These are phyloP conservation scores for Ptychochromis oligacanthus DNA, from an alignment of 2,113 vertebrate genomes.

Conservation along the genomic window DNA sequence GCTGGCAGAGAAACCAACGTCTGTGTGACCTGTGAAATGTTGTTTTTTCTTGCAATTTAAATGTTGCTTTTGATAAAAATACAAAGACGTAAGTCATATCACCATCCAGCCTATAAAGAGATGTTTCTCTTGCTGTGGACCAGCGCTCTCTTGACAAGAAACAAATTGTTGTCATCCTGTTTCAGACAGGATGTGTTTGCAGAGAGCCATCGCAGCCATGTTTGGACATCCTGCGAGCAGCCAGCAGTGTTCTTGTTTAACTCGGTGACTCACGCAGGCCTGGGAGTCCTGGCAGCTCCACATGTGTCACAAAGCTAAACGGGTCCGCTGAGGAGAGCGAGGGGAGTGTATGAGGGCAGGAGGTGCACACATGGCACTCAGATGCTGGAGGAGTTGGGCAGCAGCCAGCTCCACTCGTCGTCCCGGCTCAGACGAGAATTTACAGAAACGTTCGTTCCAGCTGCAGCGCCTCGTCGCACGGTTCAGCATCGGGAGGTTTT, in stretches of 20 bases:
- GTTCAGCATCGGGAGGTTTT: neutral
- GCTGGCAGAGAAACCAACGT: neutral
- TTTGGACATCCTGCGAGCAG: constrained; percentile 48
- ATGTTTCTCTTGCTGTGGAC: neutral
- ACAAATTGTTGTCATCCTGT: constrained; percentile 32
- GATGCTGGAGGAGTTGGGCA: constrained; percentile 47
- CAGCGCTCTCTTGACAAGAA: no score
- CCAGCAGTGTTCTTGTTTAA: constrained; percentile 57
- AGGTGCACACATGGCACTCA: constrained; percentile 68
- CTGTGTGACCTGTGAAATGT: no score
- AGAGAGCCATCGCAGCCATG: constrained; percentile 17
- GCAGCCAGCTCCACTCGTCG: neutral
- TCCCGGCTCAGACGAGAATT: constrained; percentile 22
- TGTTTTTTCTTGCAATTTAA: no score
- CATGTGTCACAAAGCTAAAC: constrained; percentile 56
- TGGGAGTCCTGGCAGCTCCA: constrained; percentile 47
- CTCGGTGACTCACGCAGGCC: constrained; percentile 43
- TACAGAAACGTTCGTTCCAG: constrained; percentile 9
- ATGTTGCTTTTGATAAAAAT: neutral
- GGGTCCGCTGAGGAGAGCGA: constrained; percentile 16
- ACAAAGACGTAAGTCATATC: neutral
- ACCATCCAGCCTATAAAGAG: neutral
- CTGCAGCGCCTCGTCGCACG: neutral
- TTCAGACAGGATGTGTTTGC: constrained; percentile 17
- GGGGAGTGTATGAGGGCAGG: neutral